A percentile compares a stretch with the other conserved stretches of the same genome.
These are phyloP conservation scores for Argyrosomus regius DNA, from an alignment of 2,797 vertebrate genomes.

Conservation along the genomic window DNA sequence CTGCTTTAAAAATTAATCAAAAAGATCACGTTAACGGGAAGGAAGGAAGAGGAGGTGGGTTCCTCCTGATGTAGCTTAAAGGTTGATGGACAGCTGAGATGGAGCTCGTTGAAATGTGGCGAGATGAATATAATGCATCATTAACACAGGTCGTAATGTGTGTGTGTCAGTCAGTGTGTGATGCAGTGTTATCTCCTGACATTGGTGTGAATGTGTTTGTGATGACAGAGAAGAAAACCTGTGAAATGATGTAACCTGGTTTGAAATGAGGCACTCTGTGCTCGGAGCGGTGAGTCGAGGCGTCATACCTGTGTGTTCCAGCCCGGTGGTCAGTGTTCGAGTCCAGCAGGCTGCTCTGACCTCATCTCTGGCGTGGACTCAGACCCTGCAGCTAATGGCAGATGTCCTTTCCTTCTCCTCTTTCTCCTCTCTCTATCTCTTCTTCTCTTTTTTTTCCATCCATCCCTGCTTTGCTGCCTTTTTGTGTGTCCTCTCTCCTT, in stretches of 20 bases:
- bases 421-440: neutral
- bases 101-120: neutral
- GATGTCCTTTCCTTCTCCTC: conserved; percentile 52
- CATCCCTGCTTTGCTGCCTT: neutral
- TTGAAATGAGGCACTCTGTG: neutral
- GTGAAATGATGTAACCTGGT: conserved; percentile 13
- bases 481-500: no score
- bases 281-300: neutral
- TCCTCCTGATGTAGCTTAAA: neutral
- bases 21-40: no score
- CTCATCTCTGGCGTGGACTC: conserved; percentile 61
- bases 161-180: neutral
- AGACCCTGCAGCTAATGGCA: conserved; percentile 60
- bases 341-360: conserved; percentile 55
- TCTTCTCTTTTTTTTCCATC: neutral
- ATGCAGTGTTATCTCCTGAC: neutral
- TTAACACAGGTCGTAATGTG: conserved; percentile 20
- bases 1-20: no score
- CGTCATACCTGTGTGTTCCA: neutral
- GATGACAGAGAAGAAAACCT: neutral
- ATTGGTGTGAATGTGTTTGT: conserved; percentile 2
- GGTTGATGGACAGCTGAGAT: conserved; percentile 24
- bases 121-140: conserved; percentile 31
- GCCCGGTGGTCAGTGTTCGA: conserved; percentile 33
- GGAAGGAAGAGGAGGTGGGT: neutral